Percentiles rank a stretch among this genome's conserved stretches.
phyloP scores from a whole-genome alignment of 2,888 invertebrate genomes.

The Leptopilina syphax region DNA sequence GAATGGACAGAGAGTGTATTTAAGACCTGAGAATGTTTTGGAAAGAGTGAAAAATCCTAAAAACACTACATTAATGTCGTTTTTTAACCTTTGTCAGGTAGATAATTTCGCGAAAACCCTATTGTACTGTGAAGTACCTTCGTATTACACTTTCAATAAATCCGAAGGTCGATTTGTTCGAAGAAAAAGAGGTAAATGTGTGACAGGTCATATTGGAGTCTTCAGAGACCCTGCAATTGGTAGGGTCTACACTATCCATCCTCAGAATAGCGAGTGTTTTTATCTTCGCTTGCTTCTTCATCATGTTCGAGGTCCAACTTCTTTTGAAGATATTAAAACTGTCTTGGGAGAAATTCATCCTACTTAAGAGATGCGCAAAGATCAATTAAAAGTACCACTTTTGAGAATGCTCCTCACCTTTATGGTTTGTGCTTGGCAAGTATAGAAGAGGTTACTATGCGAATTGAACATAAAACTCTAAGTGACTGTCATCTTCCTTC shows the following conservation, averaged over 20 bases:
- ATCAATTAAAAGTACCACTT: neutral
- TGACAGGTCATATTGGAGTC: slow-evolving; percentile 55
- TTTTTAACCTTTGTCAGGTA: slow-evolving; percentile 68
- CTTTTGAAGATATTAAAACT: slow-evolving; percentile 50
- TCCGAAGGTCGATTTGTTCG: slow-evolving; percentile 63
- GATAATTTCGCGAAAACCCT: slow-evolving; percentile 70
- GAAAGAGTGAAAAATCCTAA: slow-evolving; percentile 44
- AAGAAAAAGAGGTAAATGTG: slow-evolving; percentile 9
- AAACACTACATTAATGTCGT: slow-evolving; percentile 61
- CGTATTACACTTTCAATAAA: slow-evolving; percentile 45
- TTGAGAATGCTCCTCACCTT: neutral
- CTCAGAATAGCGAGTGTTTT: slow-evolving; percentile 57
- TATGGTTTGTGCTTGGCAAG: neutral
- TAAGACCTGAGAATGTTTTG: slow-evolving; percentile 55
- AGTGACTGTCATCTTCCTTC: neutral
- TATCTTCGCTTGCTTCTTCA: slow-evolving; percentile 58
- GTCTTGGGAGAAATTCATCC: slow-evolving; percentile 52
- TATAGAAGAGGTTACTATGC: neutral
- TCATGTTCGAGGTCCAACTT: slow-evolving; percentile 60
- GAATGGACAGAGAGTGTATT: slow-evolving; percentile 63
- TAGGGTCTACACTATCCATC: slow-evolving; percentile 62
- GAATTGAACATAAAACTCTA: neutral
- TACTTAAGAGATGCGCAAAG: neutral
- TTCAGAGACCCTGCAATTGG: slow-evolving; percentile 58
- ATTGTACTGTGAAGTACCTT: slow-evolving; percentile 58